These are phyloP conservation scores for Falco peregrinus DNA, from an alignment of 2,797 vertebrate genomes.

Conservation along the genomic window DNA sequence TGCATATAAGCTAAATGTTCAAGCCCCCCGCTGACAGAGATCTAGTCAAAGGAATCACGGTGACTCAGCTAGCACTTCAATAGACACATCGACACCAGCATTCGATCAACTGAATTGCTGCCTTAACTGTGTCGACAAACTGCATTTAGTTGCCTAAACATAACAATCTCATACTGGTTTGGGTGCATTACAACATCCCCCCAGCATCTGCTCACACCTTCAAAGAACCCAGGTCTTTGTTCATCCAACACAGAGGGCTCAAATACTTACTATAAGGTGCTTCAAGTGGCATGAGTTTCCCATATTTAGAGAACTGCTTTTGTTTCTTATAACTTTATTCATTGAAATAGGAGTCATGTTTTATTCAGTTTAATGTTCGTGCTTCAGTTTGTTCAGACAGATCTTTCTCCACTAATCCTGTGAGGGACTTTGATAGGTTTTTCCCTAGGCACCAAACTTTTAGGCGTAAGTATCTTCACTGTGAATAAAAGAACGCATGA, in stretches of 20 bases:
- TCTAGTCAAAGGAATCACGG: not conserved
- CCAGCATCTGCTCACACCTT: not conserved
- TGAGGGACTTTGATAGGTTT: not conserved
- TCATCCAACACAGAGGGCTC: not conserved
- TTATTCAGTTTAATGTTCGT: not conserved
- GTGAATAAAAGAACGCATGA: not conserved
- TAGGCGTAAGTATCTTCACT: not conserved
- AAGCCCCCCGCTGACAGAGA: fast-evolving
- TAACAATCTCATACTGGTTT: not conserved
- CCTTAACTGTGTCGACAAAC: not conserved
- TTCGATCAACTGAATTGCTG: not conserved
- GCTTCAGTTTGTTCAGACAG: not conserved
- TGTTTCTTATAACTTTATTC: not conserved
- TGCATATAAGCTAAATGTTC: not conserved
- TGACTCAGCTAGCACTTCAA: not conserved
- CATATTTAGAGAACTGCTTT: not conserved
- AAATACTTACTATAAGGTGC: not conserved
- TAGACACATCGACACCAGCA: not conserved
- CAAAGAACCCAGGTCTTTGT: not conserved
- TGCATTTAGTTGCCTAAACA: not conserved
- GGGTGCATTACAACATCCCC: not conserved
- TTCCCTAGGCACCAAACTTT: not conserved
- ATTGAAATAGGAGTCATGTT: not conserved
- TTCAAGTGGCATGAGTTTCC: not conserved
- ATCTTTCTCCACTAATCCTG: not conserved